Evolutionary conservation across 1,140 invertebrate species (phyloP), one percentile per base, ranked within the genome.

Genomic region (Ditylenchus dipsaci): DNA sequence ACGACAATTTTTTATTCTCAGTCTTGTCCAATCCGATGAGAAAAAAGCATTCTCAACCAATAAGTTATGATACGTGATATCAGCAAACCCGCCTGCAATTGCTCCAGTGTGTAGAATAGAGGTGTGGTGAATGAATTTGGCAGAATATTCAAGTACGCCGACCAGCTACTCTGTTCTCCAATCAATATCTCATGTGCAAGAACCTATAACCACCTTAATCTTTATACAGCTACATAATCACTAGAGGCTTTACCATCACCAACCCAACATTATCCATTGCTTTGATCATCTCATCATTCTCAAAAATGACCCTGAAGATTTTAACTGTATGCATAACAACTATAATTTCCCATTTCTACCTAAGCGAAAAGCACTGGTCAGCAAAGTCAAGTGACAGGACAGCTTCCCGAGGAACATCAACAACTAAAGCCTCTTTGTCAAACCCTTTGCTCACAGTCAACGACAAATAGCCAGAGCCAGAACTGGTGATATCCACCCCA

Each of bases 221-320:
- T 38, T n/a, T 11, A 11, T 11, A 38, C 33, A 38, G 33, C 11
- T 38, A 38, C 3, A 5, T 38, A 11, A 5, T 11, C 33, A 38
- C 3, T 11, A 38, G 49, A 53, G 15, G n/a, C 15, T 21, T 57
- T 13, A 62, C 21, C 30, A 74, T 74, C 5, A 58, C 72, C 19
- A 74, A 53, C 1, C 45, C 61, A 7, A 74, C 69, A 45, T 74
- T 74, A 15, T 71, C 23, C 72, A 75, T 79, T 1, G 59, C 57
- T 29, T 45, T 43, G 23, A 78, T 19, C 21, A 75, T 15, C 29
- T 71, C 26, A 69, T 75, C 74, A 29, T 21, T 33, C 11, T 45
- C 57, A n/a, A 76, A 38, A 38, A 74, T 74, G 11, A 29, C 68
- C 43, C 71, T 73, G 19, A 53, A 74, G 63, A 33, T 63, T 13